Percentiles rank a stretch among this genome's conserved stretches.
phyloP scores from a whole-genome alignment of 2,113 vertebrate genomes.

The Pedetes capensis region DNA sequence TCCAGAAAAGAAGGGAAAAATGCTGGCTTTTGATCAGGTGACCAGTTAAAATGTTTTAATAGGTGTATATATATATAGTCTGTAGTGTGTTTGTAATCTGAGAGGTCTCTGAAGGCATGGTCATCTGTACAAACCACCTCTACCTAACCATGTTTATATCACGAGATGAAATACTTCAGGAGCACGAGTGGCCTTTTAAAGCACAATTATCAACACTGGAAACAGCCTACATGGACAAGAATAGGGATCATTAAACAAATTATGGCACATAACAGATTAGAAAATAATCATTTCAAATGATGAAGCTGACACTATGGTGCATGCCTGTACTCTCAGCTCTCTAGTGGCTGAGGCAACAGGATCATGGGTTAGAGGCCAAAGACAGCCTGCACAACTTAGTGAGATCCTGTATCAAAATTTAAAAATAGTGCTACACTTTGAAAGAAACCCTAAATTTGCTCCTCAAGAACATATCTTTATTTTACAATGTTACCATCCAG shows the following conservation, averaged over 20 bases:
- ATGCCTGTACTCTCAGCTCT: no score
- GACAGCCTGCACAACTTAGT: no score
- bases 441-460: no score
- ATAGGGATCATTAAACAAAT: not conserved
- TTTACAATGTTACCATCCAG: no score
- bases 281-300: slow-evolving; percentile 32
- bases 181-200: not conserved
- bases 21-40: not conserved
- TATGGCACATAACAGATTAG: not conserved
- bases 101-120: not conserved
- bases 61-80: not conserved
- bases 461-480: no score
- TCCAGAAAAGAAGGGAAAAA: not conserved
- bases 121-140: not conserved
- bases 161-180: not conserved
- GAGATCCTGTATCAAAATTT: no score
- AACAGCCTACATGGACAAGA: not conserved
- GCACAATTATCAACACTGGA: not conserved
- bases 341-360: no score
- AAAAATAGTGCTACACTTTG: no score
- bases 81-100: not conserved
- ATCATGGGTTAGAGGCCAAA: no score
- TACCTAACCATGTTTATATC: not conserved
- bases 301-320: no score
- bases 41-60: slow-evolving; percentile 22